Percentiles rank a stretch among this genome's conserved stretches.
These are phyloP conservation scores for Pandemis heparana DNA, from an alignment of 2,888 invertebrate genomes.

Conservation along the genomic window DNA sequence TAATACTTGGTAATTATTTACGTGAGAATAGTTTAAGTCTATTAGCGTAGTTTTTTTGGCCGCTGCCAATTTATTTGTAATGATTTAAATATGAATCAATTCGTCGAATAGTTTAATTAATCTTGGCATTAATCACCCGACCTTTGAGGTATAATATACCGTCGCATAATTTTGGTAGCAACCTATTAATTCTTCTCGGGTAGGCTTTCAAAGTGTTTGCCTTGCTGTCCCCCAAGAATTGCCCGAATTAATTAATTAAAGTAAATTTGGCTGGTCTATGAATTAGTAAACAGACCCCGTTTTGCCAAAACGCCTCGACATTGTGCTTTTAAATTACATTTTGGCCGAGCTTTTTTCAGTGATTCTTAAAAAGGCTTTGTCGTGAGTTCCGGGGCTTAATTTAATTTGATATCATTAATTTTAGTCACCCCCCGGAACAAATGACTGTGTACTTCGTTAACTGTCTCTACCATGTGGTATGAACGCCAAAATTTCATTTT, in stretches of 20 bases:
- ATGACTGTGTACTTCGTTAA: background rate
- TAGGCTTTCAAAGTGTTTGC: conserved; percentile 42
- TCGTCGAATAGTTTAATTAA: conserved; percentile 8
- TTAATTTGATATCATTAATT: conserved; percentile 5
- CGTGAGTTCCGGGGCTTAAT: background rate
- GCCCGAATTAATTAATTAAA: conserved; percentile 42
- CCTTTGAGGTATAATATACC: conserved; percentile 5
- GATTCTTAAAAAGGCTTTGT: conserved; percentile 12
- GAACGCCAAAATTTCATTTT: background rate
- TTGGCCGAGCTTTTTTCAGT: conserved; percentile 12
- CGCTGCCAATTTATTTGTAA: background rate
- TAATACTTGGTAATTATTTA: too few relatives aligned
- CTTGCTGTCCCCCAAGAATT: conserved; percentile 41
- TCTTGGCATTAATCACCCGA: conserved; percentile 23
- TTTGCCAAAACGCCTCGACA: conserved; percentile 25
- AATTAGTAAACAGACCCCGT: conserved; percentile 40
- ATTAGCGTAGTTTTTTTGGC: background rate
- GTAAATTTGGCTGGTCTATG: conserved; percentile 35
- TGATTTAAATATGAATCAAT: background rate
- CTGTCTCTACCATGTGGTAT: background rate
- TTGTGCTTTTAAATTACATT: conserved; percentile 13
- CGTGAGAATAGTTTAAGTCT: background rate
- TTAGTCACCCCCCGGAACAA: background rate
- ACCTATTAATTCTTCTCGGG: conserved; percentile 40
- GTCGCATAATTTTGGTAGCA: conserved; percentile 32